Conservation (phyloP, 2,113 vertebrate species). For the Zosterops japonicus region DNA sequence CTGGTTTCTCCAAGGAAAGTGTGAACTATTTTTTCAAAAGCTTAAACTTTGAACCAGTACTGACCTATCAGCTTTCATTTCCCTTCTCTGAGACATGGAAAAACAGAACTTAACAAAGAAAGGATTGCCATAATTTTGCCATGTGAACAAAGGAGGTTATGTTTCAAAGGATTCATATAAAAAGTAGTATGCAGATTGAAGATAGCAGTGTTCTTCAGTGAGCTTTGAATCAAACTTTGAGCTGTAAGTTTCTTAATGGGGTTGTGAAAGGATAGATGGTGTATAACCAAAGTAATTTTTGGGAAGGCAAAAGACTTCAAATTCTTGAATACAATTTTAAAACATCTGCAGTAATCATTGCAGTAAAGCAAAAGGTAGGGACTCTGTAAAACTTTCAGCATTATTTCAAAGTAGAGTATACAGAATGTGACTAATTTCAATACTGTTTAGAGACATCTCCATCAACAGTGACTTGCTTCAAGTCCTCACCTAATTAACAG, state of each 20-base stretch:
- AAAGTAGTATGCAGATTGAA: neutral
- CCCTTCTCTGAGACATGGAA: neutral
- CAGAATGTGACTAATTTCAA: neutral
- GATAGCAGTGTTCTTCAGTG: neutral
- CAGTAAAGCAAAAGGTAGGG: neutral
- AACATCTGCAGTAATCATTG: neutral
- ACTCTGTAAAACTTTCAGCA: neutral
- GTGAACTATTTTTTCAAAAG: neutral
- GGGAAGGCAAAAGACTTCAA: neutral
- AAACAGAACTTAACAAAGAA: neutral
- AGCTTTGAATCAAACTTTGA: neutral
- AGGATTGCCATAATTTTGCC: neutral
- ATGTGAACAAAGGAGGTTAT: neutral
- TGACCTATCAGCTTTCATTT: neutral
- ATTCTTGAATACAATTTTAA: neutral
- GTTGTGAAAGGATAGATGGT: neutral
- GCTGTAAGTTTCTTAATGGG: neutral
- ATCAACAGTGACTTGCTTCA: neutral
- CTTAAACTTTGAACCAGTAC: neutral
- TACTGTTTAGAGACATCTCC: neutral
- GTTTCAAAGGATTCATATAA: neutral
- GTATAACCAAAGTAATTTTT: neutral
- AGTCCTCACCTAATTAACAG: slow-evolving; percentile 23
- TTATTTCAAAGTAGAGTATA: neutral
- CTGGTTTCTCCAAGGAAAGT: neutral